phyloP scores from a whole-genome alignment of 2,113 vertebrate species.

The Gobio gobio region DNA sequence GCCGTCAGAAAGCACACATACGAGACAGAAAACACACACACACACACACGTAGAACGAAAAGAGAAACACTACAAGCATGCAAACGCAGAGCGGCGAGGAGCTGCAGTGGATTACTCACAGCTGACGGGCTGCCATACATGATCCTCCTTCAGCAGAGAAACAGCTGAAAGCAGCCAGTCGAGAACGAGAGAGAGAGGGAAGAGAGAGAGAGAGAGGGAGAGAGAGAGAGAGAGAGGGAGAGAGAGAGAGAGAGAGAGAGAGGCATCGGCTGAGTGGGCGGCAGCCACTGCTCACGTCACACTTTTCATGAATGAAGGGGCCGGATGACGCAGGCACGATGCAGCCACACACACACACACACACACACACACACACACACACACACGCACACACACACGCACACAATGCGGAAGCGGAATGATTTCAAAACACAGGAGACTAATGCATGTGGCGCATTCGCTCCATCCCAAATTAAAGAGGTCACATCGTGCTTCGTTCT shows the following conservation, averaged over 20 bases:
- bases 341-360: slow-evolving; percentile 35
- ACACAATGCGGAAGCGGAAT: neutral
- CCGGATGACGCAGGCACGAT: slow-evolving; percentile 74
- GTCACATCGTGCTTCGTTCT: neutral
- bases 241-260: slow-evolving; percentile 46
- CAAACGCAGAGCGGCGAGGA: slow-evolving; percentile 30
- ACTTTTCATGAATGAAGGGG: slow-evolving; percentile 80
- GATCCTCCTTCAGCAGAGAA: slow-evolving; percentile 59
- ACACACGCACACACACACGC: neutral
- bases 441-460: neutral
- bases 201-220: slow-evolving; percentile 45
- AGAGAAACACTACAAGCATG: slow-evolving; percentile 17
- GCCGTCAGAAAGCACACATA: slow-evolving; percentile 24
- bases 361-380: too few relatives aligned
- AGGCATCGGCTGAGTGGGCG: slow-evolving; percentile 66
- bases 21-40: slow-evolving; percentile 3
- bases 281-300: slow-evolving; percentile 73
- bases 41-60: neutral
- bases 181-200: slow-evolving; percentile 38
- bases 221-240: neutral
- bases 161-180: slow-evolving; percentile 29
- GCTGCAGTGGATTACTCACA: slow-evolving; percentile 70
- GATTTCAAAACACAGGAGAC: neutral
- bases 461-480: neutral
- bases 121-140: slow-evolving; percentile 64